Evolutionary conservation across 1,140 invertebrate species (phyloP).

Genomic region (Gerris buenoi): DNA sequence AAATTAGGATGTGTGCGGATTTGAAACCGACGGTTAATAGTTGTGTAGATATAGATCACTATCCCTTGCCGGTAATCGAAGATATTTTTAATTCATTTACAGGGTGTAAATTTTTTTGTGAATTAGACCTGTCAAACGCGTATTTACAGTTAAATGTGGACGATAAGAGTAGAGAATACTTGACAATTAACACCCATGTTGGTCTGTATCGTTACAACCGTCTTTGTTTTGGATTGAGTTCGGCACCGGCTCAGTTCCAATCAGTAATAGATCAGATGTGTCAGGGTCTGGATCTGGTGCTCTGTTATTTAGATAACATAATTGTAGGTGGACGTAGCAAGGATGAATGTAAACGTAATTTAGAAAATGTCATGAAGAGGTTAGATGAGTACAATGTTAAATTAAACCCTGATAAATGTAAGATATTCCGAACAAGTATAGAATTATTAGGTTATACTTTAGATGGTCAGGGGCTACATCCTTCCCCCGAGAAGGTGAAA

Average conservation of each 20-base stretch:
- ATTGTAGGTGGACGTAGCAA: neutral
- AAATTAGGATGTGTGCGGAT: neutral
- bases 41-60: neutral
- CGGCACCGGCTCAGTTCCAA: neutral
- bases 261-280: neutral
- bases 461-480: neutral
- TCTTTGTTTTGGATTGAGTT: neutral
- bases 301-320: neutral
- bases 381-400: neutral
- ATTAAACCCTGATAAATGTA: neutral
- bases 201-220: neutral
- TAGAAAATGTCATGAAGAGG: neutral
- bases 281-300: neutral
- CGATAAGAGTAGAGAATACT: neutral
- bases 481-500: neutral
- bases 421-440: neutral
- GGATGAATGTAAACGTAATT: neutral
- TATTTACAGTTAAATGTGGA: conserved; percentile 27
- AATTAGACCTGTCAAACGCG: conserved; percentile 28
- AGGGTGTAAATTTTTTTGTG: conserved; percentile 22
- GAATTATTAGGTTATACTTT: neutral
- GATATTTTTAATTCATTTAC: conserved; percentile 6
- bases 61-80: neutral
- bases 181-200: neutral
- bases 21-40: neutral